A percentile compares a stretch with the other conserved stretches of the same genome.
Evolutionary conservation across 1,140 invertebrate genomes (phyloP).

Genomic region (Cecropterus lyciades): DNA sequence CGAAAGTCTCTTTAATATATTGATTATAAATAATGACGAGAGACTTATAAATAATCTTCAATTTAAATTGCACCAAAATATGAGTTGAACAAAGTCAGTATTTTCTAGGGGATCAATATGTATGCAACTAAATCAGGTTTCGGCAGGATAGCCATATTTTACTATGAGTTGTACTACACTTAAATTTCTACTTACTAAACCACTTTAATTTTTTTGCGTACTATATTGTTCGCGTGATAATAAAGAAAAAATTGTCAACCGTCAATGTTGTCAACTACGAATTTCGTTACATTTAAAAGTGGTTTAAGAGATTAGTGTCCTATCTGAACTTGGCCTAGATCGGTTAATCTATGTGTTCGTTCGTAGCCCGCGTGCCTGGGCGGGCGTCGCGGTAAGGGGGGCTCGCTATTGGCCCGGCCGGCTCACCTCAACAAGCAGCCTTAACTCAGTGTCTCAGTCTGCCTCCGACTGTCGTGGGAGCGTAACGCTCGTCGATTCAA

Average conservation of each 20-base stretch:
- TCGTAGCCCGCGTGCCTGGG: conserved; percentile 64
- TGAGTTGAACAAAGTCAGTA: too few species aligned
- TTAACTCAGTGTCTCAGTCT: conserved; percentile 44
- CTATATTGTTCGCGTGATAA: neutral
- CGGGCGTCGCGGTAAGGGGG: conserved; percentile 57
- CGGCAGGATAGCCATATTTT: too few species aligned
- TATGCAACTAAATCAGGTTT: too few species aligned
- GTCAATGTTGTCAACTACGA: conserved; percentile 6
- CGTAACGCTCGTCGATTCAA: conserved; percentile 39
- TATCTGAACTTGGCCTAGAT: conserved; percentile 47
- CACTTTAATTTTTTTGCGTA: neutral
- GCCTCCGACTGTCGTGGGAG: conserved; percentile 42
- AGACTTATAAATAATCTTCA: too few species aligned
- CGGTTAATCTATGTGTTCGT: conserved; percentile 47
- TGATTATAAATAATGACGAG: too few species aligned
- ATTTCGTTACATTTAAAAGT: conserved; percentile 25
- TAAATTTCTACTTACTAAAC: too few species aligned
- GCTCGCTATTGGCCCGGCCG: conserved; percentile 52
- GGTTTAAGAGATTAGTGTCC: conserved; percentile 29
- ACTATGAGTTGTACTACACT: too few species aligned
- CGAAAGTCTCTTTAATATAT: too few species aligned
- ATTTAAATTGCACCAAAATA: too few species aligned
- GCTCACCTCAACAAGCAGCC: conserved; percentile 63
- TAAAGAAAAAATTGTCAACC: conserved; percentile 17
- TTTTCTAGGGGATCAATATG: too few species aligned